These are phyloP conservation scores for Pituophis catenifer DNA, from an alignment of 2,113 vertebrate species.

Conservation along the genomic window DNA sequence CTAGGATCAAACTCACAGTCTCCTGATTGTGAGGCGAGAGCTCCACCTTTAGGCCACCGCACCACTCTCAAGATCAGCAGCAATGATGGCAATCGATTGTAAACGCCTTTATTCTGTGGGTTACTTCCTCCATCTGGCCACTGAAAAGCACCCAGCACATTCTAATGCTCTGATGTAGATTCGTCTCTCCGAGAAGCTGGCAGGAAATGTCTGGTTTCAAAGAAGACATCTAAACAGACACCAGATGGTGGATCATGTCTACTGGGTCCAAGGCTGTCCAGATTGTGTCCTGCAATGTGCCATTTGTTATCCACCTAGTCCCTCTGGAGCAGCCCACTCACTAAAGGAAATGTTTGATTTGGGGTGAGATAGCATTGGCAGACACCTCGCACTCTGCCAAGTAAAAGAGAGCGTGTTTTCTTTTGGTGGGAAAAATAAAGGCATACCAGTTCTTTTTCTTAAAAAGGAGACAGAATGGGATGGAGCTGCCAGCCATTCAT, in stretches of 20 bases:
- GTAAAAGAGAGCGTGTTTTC: slow-evolving; percentile 12
- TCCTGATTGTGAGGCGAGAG: too few species aligned
- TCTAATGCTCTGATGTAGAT: background rate
- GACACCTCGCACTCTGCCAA: background rate
- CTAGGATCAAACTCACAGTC: too few species aligned
- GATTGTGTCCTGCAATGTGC: background rate
- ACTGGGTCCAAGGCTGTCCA: background rate
- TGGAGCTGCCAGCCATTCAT: slow-evolving; percentile 26
- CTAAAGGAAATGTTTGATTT: background rate
- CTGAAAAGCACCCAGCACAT: background rate
- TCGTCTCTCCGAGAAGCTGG: background rate
- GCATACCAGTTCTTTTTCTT: background rate
- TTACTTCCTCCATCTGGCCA: background rate
- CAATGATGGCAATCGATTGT: background rate
- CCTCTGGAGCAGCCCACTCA: background rate
- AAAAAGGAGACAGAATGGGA: background rate
- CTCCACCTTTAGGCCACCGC: too few species aligned
- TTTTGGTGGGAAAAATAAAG: background rate
- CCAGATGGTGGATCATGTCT: background rate
- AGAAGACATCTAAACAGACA: background rate
- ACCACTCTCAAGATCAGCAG: background rate
- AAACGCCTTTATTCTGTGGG: background rate
- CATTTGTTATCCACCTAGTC: background rate
- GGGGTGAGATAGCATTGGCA: background rate
- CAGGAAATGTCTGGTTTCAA: background rate